Conservation (phyloP, 2,113 vertebrate genomes). For the Nyctereutes procyonoides region DNA sequence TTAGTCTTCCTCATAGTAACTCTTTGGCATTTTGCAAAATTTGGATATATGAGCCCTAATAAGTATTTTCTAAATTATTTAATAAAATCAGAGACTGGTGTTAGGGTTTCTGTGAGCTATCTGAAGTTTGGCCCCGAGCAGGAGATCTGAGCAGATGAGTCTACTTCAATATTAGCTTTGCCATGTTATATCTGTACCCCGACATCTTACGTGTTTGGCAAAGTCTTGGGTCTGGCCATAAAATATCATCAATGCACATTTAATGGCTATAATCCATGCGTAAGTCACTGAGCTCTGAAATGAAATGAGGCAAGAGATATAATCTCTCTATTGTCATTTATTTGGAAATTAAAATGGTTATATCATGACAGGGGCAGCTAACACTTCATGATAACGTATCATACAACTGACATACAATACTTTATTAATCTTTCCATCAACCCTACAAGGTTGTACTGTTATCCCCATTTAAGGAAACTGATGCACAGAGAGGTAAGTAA, state of each 20-base stretch:
- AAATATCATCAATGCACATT: neutral
- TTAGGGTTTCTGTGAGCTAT: too few species aligned
- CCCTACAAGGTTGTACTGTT: neutral
- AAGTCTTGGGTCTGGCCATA: neutral
- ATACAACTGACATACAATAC: neutral
- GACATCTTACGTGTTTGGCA: neutral
- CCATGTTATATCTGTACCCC: neutral
- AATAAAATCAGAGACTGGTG: neutral
- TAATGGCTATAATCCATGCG: neutral
- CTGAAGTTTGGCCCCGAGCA: neutral
- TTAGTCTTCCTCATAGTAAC: neutral
- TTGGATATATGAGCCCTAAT: neutral
- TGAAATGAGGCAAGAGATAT: neutral
- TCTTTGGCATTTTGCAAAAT: conserved; percentile 30
- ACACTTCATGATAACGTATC: neutral
- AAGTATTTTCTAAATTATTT: conserved; percentile 10
- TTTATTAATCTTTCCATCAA: neutral
- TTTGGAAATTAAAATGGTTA: neutral
- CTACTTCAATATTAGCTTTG: neutral
- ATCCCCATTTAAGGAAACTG: neutral
- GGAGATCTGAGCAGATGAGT: neutral
- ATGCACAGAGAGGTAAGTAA: neutral
- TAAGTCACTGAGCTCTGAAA: neutral
- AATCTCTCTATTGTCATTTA: neutral
- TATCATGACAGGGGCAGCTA: neutral